These are phyloP conservation scores for Cynaeus angustus DNA, from an alignment of 2,888 invertebrate genomes.

Conservation along the genomic window DNA sequence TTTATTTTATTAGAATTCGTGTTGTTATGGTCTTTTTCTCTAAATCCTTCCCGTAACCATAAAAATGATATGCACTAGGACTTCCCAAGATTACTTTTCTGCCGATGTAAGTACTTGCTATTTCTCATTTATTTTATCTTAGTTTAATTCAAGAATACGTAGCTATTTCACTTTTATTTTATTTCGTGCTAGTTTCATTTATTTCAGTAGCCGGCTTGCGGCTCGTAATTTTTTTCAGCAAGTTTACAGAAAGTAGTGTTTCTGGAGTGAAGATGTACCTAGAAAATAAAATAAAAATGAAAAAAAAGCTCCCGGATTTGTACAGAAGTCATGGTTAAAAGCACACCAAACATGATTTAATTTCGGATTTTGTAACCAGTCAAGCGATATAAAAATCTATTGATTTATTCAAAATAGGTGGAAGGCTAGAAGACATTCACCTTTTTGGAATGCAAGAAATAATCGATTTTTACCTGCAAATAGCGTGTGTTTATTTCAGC, in stretches of 20 bases:
- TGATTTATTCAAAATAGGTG: slow-evolving; percentile 47
- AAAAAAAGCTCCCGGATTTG: neutral
- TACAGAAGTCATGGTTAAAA: slow-evolving; percentile 42
- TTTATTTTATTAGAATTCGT: slow-evolving; percentile 52
- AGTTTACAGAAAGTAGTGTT: too few relatives aligned
- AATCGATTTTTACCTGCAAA: slow-evolving; percentile 48
- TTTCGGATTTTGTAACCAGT: slow-evolving; percentile 48
- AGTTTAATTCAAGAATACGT: slow-evolving; percentile 25
- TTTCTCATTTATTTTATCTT: slow-evolving; percentile 38
- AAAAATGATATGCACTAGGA: slow-evolving; percentile 61
- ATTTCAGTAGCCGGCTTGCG: slow-evolving; percentile 3
- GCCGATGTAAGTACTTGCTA: slow-evolving; percentile 60
- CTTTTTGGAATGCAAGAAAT: slow-evolving; percentile 50
- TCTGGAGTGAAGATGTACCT: too few relatives aligned
- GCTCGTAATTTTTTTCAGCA: neutral
- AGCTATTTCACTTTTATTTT: slow-evolving; percentile 3
- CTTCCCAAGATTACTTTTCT: slow-evolving; percentile 62
- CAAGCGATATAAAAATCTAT: slow-evolving; percentile 44
- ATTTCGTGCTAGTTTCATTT: neutral
- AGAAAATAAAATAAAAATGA: neutral
- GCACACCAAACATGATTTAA: slow-evolving; percentile 44
- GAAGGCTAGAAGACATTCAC: slow-evolving; percentile 49
- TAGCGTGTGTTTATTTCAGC: slow-evolving; percentile 12
- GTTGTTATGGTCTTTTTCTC: slow-evolving; percentile 52
- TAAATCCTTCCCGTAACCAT: slow-evolving; percentile 33